A percentile compares a stretch with the other conserved stretches of the same genome.
phyloP scores from a whole-genome alignment of 2,888 invertebrate species.

The Ennomos fuscantarius region DNA sequence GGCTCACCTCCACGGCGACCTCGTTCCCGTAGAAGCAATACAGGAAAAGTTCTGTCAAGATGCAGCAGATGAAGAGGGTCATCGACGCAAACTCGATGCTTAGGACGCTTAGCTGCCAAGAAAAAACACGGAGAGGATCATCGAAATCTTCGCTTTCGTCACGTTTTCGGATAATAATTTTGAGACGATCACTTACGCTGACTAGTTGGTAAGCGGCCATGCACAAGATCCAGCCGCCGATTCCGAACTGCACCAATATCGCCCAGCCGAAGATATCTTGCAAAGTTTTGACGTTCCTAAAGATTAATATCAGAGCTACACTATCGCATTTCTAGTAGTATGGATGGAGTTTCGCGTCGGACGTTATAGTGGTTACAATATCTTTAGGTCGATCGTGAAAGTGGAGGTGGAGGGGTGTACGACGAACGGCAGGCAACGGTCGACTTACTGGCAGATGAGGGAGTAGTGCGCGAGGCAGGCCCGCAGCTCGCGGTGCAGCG shows the following conservation, averaged over 20 bases:
- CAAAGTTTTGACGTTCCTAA: conserved; percentile 56
- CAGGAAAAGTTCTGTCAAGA: conserved; percentile 82
- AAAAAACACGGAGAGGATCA: not conserved
- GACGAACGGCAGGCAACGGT: too few species aligned
- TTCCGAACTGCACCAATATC: conserved; percentile 71
- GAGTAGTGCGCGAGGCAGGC: conserved; percentile 61
- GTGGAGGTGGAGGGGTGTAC: too few species aligned
- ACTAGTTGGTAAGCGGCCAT: conserved; percentile 77
- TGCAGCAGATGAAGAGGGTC: conserved; percentile 80
- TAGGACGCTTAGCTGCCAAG: conserved; percentile 57
- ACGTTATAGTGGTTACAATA: too few species aligned
- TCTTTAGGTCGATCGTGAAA: too few species aligned
- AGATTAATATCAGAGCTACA: not conserved
- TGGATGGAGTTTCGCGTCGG: too few species aligned
- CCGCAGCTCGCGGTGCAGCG: conserved; percentile 49
- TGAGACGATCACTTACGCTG: conserved; percentile 55
- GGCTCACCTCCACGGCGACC: conserved; percentile 77
- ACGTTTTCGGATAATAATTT: too few species aligned
- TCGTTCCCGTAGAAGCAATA: conserved; percentile 86
- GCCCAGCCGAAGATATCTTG: conserved; percentile 68
- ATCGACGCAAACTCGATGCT: conserved; percentile 81
- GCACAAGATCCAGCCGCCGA: conserved; percentile 77
- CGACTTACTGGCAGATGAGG: conserved; percentile 58
- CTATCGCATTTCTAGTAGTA: too few species aligned
- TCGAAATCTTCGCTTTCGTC: conserved; percentile 33